Percentiles rank a stretch among this genome's conserved stretches.
phyloP scores from a whole-genome alignment of 2,797 vertebrate species.

The Smutsia gigantea region DNA sequence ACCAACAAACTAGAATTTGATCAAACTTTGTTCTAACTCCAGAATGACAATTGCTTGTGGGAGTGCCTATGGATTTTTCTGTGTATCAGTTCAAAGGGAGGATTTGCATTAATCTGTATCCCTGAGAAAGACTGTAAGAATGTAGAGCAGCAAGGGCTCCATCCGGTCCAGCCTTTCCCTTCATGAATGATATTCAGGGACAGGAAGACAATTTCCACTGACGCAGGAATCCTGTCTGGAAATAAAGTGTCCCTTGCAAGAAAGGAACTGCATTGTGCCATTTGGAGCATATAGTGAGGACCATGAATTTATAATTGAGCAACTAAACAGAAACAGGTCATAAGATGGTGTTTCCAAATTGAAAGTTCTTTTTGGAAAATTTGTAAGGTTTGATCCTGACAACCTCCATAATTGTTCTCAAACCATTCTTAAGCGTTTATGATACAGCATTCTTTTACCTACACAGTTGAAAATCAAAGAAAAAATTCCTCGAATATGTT shows the following conservation, averaged over 20 bases:
- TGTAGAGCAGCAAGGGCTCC: no score
- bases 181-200: not conserved
- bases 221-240: not conserved
- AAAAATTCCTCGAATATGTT: not conserved
- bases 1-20: not conserved
- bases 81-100: not conserved
- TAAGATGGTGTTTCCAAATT: not conserved
- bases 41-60: not conserved
- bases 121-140: not conserved
- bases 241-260: not conserved
- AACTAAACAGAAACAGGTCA: conserved; percentile 26
- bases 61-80: not conserved
- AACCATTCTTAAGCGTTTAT: not conserved
- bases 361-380: conserved; percentile 17
- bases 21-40: not conserved
- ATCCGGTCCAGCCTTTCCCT: not conserved
- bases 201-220: not conserved
- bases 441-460: conserved; percentile 51
- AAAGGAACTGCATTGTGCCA: not conserved
- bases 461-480: conserved; percentile 39
- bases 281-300: not conserved
- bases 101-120: not conserved
- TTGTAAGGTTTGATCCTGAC: not conserved
- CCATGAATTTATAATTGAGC: not conserved
- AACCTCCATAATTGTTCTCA: conserved; percentile 1